Conservation (phyloP, 2,888 invertebrate species). For the Netelia melanura region DNA sequence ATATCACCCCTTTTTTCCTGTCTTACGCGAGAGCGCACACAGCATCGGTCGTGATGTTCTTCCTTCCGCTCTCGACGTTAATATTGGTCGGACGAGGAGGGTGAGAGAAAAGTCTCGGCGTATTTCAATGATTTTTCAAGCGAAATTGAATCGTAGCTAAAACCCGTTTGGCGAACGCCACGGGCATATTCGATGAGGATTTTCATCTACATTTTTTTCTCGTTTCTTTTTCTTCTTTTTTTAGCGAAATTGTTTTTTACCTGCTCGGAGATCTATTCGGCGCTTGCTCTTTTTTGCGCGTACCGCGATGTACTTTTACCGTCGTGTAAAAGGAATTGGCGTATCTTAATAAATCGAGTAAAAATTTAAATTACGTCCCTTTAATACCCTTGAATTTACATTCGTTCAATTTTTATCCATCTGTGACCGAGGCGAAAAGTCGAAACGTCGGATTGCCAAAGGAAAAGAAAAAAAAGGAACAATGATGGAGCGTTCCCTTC, state of each 20-base stretch:
- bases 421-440: too few relatives aligned
- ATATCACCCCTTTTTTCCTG: slow-evolving; percentile 14
- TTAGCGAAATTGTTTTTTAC: neutral
- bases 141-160: slow-evolving; percentile 48
- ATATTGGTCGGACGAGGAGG: neutral
- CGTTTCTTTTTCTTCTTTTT: neutral
- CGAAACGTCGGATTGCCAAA: too few relatives aligned
- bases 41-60: neutral
- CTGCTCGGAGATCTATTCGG: neutral
- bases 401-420: too few relatives aligned
- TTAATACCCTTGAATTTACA: too few relatives aligned
- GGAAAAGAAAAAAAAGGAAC: too few relatives aligned
- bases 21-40: neutral
- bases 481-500: neutral
- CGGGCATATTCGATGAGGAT: slow-evolving; percentile 35
- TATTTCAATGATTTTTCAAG: slow-evolving; percentile 46
- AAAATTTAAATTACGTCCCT: too few relatives aligned
- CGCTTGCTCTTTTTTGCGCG: too few relatives aligned
- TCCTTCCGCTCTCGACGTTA: neutral
- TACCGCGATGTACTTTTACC: too few relatives aligned
- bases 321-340: too few relatives aligned
- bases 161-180: slow-evolving; percentile 5
- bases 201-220: neutral
- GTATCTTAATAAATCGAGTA: too few relatives aligned
- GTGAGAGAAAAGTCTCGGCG: slow-evolving; percentile 24